A percentile compares a stretch with the other conserved stretches of the same genome.
Evolutionary conservation across 2,113 vertebrate genomes (phyloP).

Genomic region (Oncorhynchus mykiss): DNA sequence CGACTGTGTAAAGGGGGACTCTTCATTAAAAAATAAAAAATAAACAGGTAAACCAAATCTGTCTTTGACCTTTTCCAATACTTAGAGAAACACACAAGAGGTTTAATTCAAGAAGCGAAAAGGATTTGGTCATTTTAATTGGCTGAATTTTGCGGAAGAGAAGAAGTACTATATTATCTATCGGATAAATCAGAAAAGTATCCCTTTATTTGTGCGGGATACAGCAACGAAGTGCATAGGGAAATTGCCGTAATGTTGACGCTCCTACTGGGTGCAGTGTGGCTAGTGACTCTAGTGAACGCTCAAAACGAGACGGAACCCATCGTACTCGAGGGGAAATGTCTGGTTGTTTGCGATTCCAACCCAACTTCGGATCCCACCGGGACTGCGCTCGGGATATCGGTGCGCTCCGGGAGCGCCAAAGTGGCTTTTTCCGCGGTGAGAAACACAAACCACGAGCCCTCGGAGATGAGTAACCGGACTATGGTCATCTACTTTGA

Average conservation of each 20-base stretch:
- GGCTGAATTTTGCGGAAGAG: background rate
- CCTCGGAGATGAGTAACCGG: slow-evolving; percentile 98
- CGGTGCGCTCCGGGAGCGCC: slow-evolving; percentile 92
- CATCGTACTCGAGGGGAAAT: slow-evolving; percentile 94
- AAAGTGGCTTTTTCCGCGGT: slow-evolving; percentile 96
- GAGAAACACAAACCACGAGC: slow-evolving; percentile 96
- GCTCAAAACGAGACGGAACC: slow-evolving; percentile 96
- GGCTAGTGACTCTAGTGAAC: slow-evolving; percentile 76
- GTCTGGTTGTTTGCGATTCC: slow-evolving; percentile 95
- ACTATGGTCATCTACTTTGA: slow-evolving; percentile 98
- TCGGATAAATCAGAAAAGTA: background rate
- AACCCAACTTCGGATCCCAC: slow-evolving; percentile 93
- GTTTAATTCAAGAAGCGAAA: too few relatives aligned
- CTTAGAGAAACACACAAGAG: background rate
- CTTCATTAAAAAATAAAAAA: slow-evolving; percentile 19
- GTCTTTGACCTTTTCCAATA: background rate
- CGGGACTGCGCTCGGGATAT: slow-evolving; percentile 92
- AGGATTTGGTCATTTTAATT: background rate
- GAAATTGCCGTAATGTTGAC: slow-evolving; percentile 72
- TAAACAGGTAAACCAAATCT: slow-evolving; percentile 2
- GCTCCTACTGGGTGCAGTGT: slow-evolving; percentile 77
- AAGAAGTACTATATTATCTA: slow-evolving; percentile 4
- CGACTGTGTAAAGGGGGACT: slow-evolving; percentile 16
- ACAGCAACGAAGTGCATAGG: slow-evolving; percentile 27
- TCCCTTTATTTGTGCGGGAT: slow-evolving; percentile 17